phyloP scores from a whole-genome alignment of 1,140 invertebrate species.

The Trissolcus basalis region DNA sequence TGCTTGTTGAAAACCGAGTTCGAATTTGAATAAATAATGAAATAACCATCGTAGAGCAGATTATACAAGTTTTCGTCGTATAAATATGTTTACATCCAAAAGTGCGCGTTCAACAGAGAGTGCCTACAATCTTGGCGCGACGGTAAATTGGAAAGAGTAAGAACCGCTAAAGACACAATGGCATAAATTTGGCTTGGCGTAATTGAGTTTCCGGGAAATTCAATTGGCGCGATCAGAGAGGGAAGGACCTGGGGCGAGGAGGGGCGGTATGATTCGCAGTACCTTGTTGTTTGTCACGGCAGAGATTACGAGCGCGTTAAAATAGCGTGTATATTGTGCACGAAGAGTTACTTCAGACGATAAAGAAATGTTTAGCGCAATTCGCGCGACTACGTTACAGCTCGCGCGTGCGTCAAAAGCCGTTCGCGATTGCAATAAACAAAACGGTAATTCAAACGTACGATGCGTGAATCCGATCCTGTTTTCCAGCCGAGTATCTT shows the following conservation, averaged over 20 bases:
- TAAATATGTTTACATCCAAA: constrained; percentile 5
- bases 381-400: background rate
- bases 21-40: constrained; percentile 29
- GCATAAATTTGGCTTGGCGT: constrained; percentile 8
- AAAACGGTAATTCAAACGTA: constrained; percentile 24
- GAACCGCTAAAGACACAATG: background rate
- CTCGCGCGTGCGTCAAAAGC: constrained; percentile 27
- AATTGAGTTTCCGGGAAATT: constrained; percentile 18
- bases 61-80: constrained; percentile 21
- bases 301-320: constrained; percentile 11
- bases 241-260: background rate
- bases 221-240: constrained; percentile 3
- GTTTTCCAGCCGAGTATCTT: constrained; percentile 45
- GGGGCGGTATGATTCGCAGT: background rate
- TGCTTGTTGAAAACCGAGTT: no score
- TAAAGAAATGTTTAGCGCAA: constrained; percentile 12
- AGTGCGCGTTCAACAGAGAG: background rate
- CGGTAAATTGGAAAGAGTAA: background rate
- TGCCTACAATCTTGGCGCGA: no score
- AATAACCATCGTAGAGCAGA: constrained; percentile 16
- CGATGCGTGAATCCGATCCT: constrained; percentile 42
- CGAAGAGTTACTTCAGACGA: constrained; percentile 9
- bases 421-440: constrained; percentile 13
- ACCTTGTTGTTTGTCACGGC: constrained; percentile 2
- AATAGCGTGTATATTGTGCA: constrained; percentile 19